phyloP scores from a whole-genome alignment of 2,797 vertebrate species.

The Nothura maculosa region DNA sequence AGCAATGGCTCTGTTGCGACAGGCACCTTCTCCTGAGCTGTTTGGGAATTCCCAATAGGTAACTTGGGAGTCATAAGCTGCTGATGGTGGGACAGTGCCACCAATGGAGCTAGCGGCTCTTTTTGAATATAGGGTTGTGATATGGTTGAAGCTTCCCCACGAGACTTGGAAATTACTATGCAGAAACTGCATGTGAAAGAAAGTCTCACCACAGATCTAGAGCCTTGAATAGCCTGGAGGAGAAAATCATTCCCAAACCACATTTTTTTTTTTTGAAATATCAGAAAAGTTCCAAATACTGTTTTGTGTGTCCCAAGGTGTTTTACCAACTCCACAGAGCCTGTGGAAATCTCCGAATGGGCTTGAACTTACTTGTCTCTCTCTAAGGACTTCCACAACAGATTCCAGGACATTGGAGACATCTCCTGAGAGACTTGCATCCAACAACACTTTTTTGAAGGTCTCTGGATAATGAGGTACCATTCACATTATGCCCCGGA shows the following conservation, averaged over 20 bases:
- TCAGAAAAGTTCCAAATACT: constrained; percentile 77
- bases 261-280: neutral
- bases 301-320: constrained; percentile 82
- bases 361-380: constrained; percentile 77
- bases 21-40: neutral
- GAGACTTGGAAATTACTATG: neutral
- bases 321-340: constrained; percentile 71
- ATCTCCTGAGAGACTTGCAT: constrained; percentile 54
- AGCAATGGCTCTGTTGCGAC: neutral
- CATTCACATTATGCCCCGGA: constrained; percentile 87
- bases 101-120: neutral
- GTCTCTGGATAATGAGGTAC: constrained; percentile 75
- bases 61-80: neutral
- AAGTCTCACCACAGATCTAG: neutral
- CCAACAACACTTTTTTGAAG: constrained; percentile 57
- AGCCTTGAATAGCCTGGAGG: neutral
- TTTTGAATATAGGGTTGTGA: neutral
- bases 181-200: neutral
- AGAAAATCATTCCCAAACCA: neutral
- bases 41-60: neutral
- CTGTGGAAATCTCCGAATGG: constrained; percentile 83
- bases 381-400: constrained; percentile 48
- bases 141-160: neutral
- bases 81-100: fast-evolving
- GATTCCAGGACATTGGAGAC: neutral